phyloP scores from a whole-genome alignment of 2,888 invertebrate genomes.

The Ernsta delagoae region DNA sequence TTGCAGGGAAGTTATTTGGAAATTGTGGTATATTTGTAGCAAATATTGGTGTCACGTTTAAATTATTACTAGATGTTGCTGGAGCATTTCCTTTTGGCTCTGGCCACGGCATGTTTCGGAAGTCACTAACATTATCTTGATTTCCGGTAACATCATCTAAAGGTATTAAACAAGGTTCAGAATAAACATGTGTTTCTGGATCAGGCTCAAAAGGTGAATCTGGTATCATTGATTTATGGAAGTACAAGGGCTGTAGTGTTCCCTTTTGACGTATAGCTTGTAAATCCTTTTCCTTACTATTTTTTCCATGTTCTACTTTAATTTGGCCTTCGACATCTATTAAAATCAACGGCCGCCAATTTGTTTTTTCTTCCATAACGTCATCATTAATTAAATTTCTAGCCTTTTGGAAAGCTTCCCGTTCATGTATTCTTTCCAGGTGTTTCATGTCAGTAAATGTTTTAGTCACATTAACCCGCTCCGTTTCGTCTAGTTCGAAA shows the following conservation, averaged over 20 bases:
- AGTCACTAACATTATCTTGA: constrained; percentile 92
- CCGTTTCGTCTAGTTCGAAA: constrained; percentile 98
- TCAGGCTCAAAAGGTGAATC: constrained; percentile 95
- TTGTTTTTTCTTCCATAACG: constrained; percentile 92
- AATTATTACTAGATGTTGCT: constrained; percentile 54
- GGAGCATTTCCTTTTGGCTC: constrained; percentile 90
- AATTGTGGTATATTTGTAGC: constrained; percentile 75
- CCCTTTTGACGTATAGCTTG: constrained; percentile 95
- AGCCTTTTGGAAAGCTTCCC: constrained; percentile 91
- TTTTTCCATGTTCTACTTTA: constrained; percentile 88
- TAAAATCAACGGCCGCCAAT: constrained; percentile 89
- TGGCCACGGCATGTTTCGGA: constrained; percentile 92
- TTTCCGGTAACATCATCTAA: constrained; percentile 94
- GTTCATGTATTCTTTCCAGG: constrained; percentile 94
- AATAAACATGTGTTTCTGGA: constrained; percentile 89
- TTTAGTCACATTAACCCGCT: constrained; percentile 97
- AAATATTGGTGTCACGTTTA: constrained; percentile 75
- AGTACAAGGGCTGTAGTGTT: constrained; percentile 92
- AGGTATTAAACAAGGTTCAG: constrained; percentile 93
- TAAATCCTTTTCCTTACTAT: constrained; percentile 94
- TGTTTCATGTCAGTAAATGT: constrained; percentile 96
- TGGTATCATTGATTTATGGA: constrained; percentile 92
- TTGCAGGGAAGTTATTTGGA: constrained; percentile 74
- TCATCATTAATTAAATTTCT: constrained; percentile 91
- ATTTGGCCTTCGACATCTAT: constrained; percentile 88